These are phyloP conservation scores for Zaprionus ornatus DNA, from an alignment of 1,140 invertebrate genomes.

Conservation along the genomic window DNA sequence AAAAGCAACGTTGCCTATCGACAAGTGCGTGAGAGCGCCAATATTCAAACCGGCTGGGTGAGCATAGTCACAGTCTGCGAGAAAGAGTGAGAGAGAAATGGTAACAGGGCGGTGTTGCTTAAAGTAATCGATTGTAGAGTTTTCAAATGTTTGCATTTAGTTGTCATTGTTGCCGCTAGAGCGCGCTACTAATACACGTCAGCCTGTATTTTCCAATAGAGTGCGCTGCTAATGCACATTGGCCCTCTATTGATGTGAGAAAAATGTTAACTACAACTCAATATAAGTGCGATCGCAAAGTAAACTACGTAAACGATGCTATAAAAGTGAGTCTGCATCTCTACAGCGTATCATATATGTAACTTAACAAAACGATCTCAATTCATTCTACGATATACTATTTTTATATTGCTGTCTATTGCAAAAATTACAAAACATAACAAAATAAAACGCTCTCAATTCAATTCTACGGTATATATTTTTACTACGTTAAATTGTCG, in stretches of 20 bases:
- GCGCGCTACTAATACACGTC: neutral
- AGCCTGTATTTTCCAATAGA: neutral
- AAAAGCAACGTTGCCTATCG: constrained; percentile 3
- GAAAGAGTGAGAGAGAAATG: neutral
- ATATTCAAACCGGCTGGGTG: neutral
- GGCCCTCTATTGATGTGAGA: neutral
- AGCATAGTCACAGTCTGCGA: no score
- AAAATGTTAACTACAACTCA: neutral
- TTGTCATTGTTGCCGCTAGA: neutral
- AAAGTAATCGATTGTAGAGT: neutral
- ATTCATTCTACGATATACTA: no score
- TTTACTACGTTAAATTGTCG: no score
- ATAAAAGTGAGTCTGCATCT: no score
- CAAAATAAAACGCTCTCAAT: no score
- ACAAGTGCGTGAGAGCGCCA: neutral
- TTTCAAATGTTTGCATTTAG: neutral
- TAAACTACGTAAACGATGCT: no score
- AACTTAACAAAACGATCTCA: no score
- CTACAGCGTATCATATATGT: no score
- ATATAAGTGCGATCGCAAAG: neutral
- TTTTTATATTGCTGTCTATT: no score
- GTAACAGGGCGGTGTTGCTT: neutral
- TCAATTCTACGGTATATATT: no score
- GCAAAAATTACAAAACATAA: no score
- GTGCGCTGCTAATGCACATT: neutral